Base-by-base conservation (phyloP, 2,888 invertebrate genomes). In the Epirrhoe alternata region DNA sequence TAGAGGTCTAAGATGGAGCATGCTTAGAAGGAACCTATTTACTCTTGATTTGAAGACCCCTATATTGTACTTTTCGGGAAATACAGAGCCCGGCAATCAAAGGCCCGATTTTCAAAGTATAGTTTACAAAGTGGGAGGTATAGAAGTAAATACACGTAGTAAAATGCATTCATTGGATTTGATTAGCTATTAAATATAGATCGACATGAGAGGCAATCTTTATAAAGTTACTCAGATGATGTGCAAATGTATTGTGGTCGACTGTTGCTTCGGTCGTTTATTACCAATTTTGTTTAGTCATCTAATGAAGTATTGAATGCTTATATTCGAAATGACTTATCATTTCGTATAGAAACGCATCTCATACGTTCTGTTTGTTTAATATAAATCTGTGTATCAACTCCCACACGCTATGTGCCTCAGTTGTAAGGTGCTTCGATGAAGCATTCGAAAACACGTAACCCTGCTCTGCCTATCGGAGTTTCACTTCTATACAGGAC, bases 291-390 rank as follows among this genome's bases (percentile, higher is more conserved):
- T 80, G 89, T 84, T 81, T 74, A 88, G 88, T 91, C 91, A 91
- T 86, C 88, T 92, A 88, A 92, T 92, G 89, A 91, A 90, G 89
- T 88, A 90, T 91, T 90, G 87, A 89, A 77, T 74, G 79, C 68
- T 78, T 77, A 78, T 79, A 60, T 72, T 65, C 73, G 73, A 74
- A 57, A 51, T 31, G 16, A 8, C 17, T 54, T 30, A 58, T 51
- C n/a, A 33, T 49, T 24, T 24, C 12, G 47, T 52, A 24, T 52
- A 56, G 62, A 57, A 63, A 8, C 12, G 52, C 7, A 63, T 31
- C 56, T 63, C 35, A 6, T 57, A 3, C 49, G 1, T 31, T 24
- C 17, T 8, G 30, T 51, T 17, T 47, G 47, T 16, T 47, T 47
- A 16, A 2, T 47, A 47, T 45, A 47, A 16, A 47, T 4, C 5